phyloP scores from a whole-genome alignment of 2,797 vertebrate genomes.

The Tachyglossus aculeatus region DNA sequence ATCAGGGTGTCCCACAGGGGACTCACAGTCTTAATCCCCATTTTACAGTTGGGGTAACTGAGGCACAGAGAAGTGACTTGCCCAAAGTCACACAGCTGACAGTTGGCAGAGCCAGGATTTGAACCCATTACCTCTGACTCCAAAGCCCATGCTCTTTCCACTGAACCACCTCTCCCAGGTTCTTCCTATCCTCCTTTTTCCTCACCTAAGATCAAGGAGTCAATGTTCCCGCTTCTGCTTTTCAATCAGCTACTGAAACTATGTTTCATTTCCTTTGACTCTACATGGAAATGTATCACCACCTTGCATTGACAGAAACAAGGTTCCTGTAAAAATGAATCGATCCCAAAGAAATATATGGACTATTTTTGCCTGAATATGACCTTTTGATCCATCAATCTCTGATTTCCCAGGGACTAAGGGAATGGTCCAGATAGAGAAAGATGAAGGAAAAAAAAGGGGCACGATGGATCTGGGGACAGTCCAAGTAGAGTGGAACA shows the following conservation, averaged over 20 bases:
- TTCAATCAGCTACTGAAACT: background rate
- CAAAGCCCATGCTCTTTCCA: too few species aligned
- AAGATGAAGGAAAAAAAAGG: too few species aligned
- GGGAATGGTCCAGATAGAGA: constrained; percentile 28
- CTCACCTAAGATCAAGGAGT: background rate
- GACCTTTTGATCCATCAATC: constrained; percentile 6
- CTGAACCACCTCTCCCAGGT: background rate
- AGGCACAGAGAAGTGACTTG: too few species aligned
- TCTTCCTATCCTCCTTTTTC: background rate
- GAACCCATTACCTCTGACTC: too few species aligned
- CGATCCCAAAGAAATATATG: constrained; percentile 17
- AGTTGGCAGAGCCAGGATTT: too few species aligned
- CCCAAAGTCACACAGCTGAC: too few species aligned
- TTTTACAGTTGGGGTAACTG: too few species aligned
- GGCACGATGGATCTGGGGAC: too few species aligned
- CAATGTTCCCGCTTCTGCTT: background rate
- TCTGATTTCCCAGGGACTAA: constrained; percentile 10
- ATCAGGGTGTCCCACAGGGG: too few species aligned
- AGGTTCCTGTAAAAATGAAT: constrained; percentile 19
- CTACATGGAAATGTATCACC: background rate
- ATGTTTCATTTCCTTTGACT: background rate
- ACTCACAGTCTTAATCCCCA: too few species aligned
- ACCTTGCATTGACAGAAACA: constrained; percentile 2
- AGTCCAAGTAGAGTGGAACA: too few species aligned
- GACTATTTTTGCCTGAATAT: background rate